Conservation (phyloP, 2,113 vertebrate species). For the Myrmophylax atrothorax region DNA sequence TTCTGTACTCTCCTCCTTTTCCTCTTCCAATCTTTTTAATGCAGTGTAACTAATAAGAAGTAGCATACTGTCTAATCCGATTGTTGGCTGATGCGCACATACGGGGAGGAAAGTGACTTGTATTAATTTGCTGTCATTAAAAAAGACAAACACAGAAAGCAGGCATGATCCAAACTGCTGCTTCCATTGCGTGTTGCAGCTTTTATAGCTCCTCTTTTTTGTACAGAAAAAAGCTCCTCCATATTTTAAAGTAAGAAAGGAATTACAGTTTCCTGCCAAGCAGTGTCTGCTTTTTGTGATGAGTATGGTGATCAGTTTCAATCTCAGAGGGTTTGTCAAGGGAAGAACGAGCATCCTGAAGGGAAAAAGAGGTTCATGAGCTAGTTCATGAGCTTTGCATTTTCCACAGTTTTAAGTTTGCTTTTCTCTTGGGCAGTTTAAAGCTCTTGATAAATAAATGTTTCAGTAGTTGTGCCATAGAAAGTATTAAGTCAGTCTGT, state of each 20-base stretch:
- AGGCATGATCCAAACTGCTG: background rate
- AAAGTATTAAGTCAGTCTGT: background rate
- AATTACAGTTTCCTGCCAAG: constrained; percentile 6
- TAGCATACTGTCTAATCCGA: constrained; percentile 4
- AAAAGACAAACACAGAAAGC: constrained; percentile 31
- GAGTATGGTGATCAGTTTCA: background rate
- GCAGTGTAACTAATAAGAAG: constrained; percentile 52
- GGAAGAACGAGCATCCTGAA: background rate
- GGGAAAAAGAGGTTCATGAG: background rate
- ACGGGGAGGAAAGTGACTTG: background rate
- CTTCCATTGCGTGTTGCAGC: background rate
- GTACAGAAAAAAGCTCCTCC: background rate
- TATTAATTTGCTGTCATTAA: constrained; percentile 58
- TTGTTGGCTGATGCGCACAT: constrained; percentile 31
- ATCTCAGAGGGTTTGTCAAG: constrained; percentile 8
- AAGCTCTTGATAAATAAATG: background rate
- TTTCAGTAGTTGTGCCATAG: background rate
- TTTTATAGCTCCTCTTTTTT: background rate
- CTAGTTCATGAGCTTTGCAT: constrained; percentile 2
- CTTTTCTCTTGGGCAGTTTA: background rate
- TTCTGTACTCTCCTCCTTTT: background rate
- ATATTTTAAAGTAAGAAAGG: background rate
- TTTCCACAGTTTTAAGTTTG: background rate
- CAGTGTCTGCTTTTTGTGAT: background rate
- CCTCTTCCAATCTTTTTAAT: background rate